Evolutionary conservation across 2,888 invertebrate genomes (phyloP).

Genomic region (Aleiodes testaceus): DNA sequence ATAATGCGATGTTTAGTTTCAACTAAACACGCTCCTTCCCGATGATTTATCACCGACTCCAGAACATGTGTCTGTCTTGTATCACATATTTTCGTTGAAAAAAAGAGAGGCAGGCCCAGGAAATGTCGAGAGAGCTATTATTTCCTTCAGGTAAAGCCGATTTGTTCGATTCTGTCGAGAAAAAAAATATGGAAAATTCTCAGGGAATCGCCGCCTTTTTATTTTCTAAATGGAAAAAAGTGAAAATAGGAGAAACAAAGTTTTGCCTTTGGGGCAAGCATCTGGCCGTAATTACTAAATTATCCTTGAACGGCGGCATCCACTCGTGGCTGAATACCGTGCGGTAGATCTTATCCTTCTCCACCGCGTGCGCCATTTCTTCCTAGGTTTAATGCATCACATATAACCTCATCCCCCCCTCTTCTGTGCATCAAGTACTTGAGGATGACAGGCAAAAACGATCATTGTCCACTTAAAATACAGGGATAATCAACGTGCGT

Average conservation of each 20-base stretch:
- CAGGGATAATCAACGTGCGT: constrained; percentile 10
- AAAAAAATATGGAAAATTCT: too few relatives aligned
- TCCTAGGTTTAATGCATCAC: constrained; percentile 31
- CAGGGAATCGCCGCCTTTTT: too few relatives aligned
- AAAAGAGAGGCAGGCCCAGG: background rate
- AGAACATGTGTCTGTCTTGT: too few relatives aligned
- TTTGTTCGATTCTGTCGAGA: too few relatives aligned
- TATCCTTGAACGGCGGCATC: constrained; percentile 66
- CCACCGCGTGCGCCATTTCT: constrained; percentile 38
- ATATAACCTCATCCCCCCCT: background rate
- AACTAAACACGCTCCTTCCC: too few relatives aligned
- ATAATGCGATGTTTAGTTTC: too few relatives aligned
- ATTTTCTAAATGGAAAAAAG: background rate
- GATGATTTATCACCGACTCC: too few relatives aligned
- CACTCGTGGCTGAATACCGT: constrained; percentile 47
- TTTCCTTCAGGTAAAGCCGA: background rate
- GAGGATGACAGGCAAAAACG: constrained; percentile 29
- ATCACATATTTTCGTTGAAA: background rate
- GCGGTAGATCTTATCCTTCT: constrained; percentile 39
- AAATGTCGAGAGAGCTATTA: background rate
- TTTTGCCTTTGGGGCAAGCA: constrained; percentile 63
- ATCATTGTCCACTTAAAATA: constrained; percentile 29
- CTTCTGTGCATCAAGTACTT: constrained; percentile 18
- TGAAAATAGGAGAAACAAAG: background rate
- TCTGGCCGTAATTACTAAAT: constrained; percentile 71